phyloP scores from a whole-genome alignment of 30 jellyfish, hydroid and myxozoan genomes.

The Chrysaora quinquecirrha region DNA sequence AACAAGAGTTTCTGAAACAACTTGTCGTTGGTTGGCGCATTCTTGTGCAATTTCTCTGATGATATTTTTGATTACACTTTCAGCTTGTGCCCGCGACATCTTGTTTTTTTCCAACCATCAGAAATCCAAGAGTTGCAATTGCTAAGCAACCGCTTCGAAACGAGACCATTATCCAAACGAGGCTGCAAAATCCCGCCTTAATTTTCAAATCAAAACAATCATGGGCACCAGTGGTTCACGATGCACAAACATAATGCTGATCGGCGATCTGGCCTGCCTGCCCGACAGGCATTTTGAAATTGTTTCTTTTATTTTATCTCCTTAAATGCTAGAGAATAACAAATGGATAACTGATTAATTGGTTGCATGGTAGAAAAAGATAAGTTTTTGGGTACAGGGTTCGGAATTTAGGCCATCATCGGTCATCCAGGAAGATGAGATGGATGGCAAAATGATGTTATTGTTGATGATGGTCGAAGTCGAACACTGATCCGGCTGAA shows the following conservation, averaged over 20 bases:
- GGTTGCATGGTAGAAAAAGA: no score
- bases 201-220: conserved; percentile 37
- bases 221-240: not conserved
- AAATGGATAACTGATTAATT: no score
- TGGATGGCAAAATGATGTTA: no score
- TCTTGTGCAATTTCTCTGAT: conserved; percentile 93
- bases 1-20: conserved; percentile 91
- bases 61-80: conserved; percentile 85
- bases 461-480: no score
- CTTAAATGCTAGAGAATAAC: no score
- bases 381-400: no score
- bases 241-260: not conserved
- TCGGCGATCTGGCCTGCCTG: not conserved
- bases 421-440: no score
- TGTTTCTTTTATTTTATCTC: no score
- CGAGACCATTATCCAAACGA: conserved; percentile 25
- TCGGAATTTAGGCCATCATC: no score
- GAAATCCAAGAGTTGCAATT: not conserved
- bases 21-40: conserved; percentile 86
- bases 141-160: conserved; percentile 19
- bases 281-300: no score
- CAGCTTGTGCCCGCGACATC: conserved; percentile 97
- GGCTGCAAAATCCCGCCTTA: conserved; percentile 41
- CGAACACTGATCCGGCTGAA: no score
- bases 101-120: not conserved